Conservation (phyloP, 2,888 invertebrate genomes). For the Drosophila subsilvestris region DNA sequence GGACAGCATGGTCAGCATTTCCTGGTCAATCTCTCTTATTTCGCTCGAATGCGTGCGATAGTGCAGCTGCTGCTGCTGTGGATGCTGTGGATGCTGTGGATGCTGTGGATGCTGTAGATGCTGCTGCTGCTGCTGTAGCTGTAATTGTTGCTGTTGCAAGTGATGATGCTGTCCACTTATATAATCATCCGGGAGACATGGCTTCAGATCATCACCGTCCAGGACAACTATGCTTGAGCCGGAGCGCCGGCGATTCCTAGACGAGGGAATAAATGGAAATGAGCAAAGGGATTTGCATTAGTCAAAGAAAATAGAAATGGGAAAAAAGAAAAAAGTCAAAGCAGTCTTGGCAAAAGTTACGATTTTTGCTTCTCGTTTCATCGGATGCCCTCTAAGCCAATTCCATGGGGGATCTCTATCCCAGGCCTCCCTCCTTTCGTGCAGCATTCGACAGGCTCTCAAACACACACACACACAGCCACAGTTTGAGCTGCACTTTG, state of each 20-base stretch:
- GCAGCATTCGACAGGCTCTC: not conserved
- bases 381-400: too few relatives aligned
- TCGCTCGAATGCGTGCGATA: slow-evolving; percentile 85
- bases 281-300: not conserved
- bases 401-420: not conserved
- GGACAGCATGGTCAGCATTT: slow-evolving; percentile 91
- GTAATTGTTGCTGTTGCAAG: slow-evolving; percentile 59
- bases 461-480: not conserved
- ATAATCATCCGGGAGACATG: slow-evolving; percentile 87
- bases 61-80: slow-evolving; percentile 75
- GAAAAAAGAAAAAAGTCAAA: too few relatives aligned
- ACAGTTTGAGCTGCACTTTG: not conserved
- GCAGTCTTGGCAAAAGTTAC: not conserved
- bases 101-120: slow-evolving; percentile 16
- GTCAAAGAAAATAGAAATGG: not conserved
- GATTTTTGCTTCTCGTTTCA: not conserved
- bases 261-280: slow-evolving; percentile 23
- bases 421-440: not conserved
- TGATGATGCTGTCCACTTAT: slow-evolving; percentile 81
- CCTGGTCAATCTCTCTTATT: slow-evolving; percentile 86
- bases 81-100: slow-evolving; percentile 33
- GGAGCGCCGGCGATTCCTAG: slow-evolving; percentile 91
- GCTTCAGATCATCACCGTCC: slow-evolving; percentile 88
- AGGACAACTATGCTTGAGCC: slow-evolving; percentile 93
- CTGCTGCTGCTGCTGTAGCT: slow-evolving; percentile 47